Percentiles rank a stretch among this genome's conserved stretches.
phyloP scores from a whole-genome alignment of 2,797 vertebrate genomes.

The Pipistrellus nathusii region DNA sequence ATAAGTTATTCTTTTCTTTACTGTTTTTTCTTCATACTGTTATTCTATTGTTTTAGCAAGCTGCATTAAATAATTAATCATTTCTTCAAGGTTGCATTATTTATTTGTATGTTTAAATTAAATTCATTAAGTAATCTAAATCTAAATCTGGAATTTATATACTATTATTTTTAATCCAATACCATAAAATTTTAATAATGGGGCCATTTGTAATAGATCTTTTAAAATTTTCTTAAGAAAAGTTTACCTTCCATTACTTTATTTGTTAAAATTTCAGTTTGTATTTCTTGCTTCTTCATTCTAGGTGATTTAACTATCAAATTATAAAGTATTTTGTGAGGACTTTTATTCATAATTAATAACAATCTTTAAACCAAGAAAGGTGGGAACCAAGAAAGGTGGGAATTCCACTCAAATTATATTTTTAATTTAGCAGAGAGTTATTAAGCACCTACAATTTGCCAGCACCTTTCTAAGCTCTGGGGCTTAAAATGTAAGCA shows the following conservation, averaged over 20 bases:
- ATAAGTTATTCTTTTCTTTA: background rate
- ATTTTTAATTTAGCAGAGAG: constrained; percentile 17
- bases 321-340: constrained; percentile 24
- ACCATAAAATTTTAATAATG: background rate
- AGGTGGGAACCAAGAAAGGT: constrained; percentile 8
- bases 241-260: constrained; percentile 12
- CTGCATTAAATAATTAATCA: background rate
- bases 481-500: background rate
- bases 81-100: constrained; percentile 2
- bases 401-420: constrained; percentile 3
- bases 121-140: constrained; percentile 33
- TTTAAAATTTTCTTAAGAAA: background rate
- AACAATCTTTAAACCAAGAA: constrained; percentile 11
- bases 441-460: background rate
- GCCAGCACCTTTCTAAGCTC: background rate
- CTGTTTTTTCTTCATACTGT: background rate
- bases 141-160: constrained; percentile 17
- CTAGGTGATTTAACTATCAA: constrained; percentile 1
- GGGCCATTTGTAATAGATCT: background rate
- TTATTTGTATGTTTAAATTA: constrained; percentile 1
- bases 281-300: constrained; percentile 31
- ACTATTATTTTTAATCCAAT: constrained; percentile 2
- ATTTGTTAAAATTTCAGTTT: constrained; percentile 38
- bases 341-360: constrained; percentile 16
- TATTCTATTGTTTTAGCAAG: background rate